Percentiles rank a stretch among this genome's conserved stretches.
Evolutionary conservation across 2,797 vertebrate genomes (phyloP).

Genomic region (Anas bahamensis): DNA sequence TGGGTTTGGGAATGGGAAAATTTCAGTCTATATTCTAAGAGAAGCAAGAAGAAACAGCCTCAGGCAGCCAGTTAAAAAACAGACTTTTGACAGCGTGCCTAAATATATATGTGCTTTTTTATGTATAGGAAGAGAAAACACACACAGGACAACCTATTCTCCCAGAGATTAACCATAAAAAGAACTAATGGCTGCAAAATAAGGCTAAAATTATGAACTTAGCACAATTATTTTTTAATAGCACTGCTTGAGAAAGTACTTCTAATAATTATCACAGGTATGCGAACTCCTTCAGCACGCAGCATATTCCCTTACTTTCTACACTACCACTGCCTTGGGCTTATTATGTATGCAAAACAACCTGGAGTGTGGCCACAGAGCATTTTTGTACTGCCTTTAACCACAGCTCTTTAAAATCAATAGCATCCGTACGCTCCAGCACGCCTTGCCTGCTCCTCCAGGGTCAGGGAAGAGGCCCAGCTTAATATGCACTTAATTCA

Average conservation of each 20-base stretch:
- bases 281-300: background rate
- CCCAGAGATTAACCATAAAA: background rate
- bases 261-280: background rate
- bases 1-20: background rate
- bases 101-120: background rate
- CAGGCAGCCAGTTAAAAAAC: background rate
- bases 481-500: slow-evolving; percentile 41
- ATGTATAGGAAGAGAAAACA: background rate
- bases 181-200: background rate
- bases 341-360: background rate
- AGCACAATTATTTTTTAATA: background rate
- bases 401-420: slow-evolving; percentile 35
- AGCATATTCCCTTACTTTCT: background rate
- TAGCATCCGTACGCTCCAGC: background rate
- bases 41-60: background rate
- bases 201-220: background rate
- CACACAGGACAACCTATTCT: background rate
- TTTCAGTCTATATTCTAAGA: background rate
- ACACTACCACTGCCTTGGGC: background rate
- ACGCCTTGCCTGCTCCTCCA: background rate
- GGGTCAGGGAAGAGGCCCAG: slow-evolving; percentile 1
- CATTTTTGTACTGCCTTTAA: slow-evolving; percentile 19
- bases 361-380: background rate
- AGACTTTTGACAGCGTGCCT: background rate
- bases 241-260: background rate